Evolutionary conservation across 2,888 invertebrate species (phyloP).

Genomic region (Amphipoea oculea): DNA sequence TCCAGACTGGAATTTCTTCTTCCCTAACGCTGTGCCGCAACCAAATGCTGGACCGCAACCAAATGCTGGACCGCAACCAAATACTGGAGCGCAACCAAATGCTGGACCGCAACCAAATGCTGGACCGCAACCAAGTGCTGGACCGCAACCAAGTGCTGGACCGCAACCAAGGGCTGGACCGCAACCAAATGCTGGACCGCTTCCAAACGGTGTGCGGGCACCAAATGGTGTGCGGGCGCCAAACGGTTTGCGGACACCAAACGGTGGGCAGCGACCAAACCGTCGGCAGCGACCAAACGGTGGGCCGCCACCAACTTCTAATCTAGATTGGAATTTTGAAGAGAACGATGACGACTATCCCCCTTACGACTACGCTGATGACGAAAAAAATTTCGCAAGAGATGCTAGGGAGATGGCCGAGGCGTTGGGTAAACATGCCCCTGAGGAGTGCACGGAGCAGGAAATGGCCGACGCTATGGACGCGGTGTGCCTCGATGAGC

Average conservation of each 20-base stretch:
- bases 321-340: background rate
- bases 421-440: background rate
- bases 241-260: too few relatives aligned
- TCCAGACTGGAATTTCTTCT: constrained; percentile 9
- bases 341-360: constrained; percentile 5
- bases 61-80: background rate
- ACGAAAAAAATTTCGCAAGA: constrained; percentile 10
- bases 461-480: constrained; percentile 4
- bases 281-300: background rate
- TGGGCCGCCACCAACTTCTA: background rate
- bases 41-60: background rate
- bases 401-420: constrained; percentile 19
- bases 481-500: constrained; percentile 10
- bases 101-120: background rate
- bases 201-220: background rate
- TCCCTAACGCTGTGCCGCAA: background rate
- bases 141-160: background rate
- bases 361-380: constrained; percentile 46
- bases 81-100: background rate
- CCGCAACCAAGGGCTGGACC: background rate
- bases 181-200: background rate
- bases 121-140: background rate
- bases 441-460: background rate
- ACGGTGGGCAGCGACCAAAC: background rate
- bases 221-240: background rate